Base-by-base conservation (phyloP, 2,888 invertebrate genomes). In the Amblyjoppa proteus region DNA sequence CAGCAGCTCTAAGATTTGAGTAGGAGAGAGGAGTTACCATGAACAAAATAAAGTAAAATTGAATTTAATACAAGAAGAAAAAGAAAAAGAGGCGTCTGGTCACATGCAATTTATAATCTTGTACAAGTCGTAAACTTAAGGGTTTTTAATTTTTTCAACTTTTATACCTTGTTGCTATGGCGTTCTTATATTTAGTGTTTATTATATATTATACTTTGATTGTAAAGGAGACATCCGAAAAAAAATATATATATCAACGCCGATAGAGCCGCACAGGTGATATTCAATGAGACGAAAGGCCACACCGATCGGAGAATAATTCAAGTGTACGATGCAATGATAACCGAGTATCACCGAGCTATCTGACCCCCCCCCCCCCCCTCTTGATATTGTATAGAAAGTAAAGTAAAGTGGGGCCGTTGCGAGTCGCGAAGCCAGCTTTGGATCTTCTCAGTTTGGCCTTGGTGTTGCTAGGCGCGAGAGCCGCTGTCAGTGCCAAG, bases 401-500 rank as follows among this genome's bases (percentile, higher is more conserved):
- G 64, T 34, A 34, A 64, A 34, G 16, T 34, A 13, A 64, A 34
- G 64, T 64, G 64, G 64, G 64, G 64, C 64, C 64, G 64, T 31
- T 16, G 64, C 31, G 83, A 85, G 83, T 87, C 84, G 89, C 88
- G 88, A 76, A 78, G 77, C 81, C 73, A 38, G 70, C 81, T 74
- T 45, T 64, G 75, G 49, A 64, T 64, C 71, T 61, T 88, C 89
- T 88, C 88, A 91, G 91, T 91, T 91, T 89, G 89, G 91, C 89
- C 90, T 90, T 91, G 91, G 92, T 93, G 93, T 93, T 93, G 93
- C 93, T 93, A 93, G 92, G 93, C 93, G 91, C 93, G 91, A 90
- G 91, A 91, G 90, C 92, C 93, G 92, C 91, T 93, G 93, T 92
- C 93, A 93, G 93, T 93, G 93, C 93, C 93, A 93, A 93, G 92